These are phyloP conservation scores for Oreochromis aureus DNA, from an alignment of 2,113 vertebrate species.

Conservation along the genomic window DNA sequence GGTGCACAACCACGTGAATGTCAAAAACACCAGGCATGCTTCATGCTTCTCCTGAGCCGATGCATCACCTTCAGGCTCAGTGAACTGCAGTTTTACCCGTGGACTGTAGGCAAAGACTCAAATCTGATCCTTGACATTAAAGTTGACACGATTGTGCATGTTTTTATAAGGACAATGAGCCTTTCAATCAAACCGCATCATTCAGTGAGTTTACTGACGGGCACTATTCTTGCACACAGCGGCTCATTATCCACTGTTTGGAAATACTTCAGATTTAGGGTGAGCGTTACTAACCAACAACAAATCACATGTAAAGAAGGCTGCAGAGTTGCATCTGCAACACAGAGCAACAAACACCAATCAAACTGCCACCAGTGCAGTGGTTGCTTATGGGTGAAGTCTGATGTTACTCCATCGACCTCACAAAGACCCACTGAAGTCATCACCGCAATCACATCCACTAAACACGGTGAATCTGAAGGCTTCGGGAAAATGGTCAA, in stretches of 20 bases:
- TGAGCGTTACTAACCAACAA: not conserved
- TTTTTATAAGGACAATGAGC: not conserved
- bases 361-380: not conserved
- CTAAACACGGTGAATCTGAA: not conserved
- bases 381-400: too few relatives aligned
- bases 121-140: not conserved
- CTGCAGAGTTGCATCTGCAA: not conserved
- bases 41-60: not conserved
- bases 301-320: not conserved
- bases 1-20: not conserved
- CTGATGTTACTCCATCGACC: not conserved
- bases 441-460: not conserved
- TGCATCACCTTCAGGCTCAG: not conserved
- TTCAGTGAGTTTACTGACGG: not conserved
- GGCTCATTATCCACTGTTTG: not conserved
- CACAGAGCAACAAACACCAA: not conserved
- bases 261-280: not conserved
- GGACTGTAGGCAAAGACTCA: not conserved
- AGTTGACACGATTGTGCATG: not conserved
- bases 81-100: not conserved
- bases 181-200: not conserved
- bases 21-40: not conserved
- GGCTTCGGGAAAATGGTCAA: not conserved
- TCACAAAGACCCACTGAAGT: not conserved
- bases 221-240: not conserved